Base-by-base conservation (phyloP, 2,888 invertebrate species). In the Dendrolimus pini region DNA sequence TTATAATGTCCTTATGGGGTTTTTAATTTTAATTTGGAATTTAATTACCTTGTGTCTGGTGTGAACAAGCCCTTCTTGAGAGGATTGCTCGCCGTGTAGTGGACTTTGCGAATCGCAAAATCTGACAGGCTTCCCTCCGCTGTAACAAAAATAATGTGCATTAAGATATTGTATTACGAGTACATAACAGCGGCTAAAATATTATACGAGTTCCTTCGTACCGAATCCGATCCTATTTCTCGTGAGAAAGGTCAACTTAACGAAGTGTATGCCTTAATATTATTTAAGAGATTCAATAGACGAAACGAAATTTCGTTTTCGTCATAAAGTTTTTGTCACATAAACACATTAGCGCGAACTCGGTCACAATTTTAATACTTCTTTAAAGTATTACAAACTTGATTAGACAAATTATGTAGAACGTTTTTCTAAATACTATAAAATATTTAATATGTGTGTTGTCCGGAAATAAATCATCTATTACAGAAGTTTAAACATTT, bases 101-200 rank as follows among this genome's bases (percentile, higher is more conserved):
- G 96, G 70, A 93, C 92, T 89, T 94, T 96, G 80, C 94, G 93
- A 72, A 93, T 82, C 69, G 96, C 96, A 92, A 97, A 97, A 81
- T 95, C 94, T 77, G 95, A 95, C 89, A 98, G 95, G 92, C 97
- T 96, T 79, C 97, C 96, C 92, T 97, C 97, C 85, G 97, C 97
- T 97, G 93, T 57, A 94, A 95, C 79, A 85, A 85, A 80, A 69
- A 67, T 69, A 70, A 60, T 60, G 53, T 56, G 60, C 47, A 58
- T 69, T 64, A 65, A 64, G 53, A 60, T 56, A 10, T 64, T 14
- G 18, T 10, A 18, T 54, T 54, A 30, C 30, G 30, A 30, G 30
- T 30, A 30, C 30, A n/a, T 14, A n/a, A 54, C 13, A n/a, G 18
- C 13, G 13, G 13, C 7, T 53, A 54, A 54, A 54, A 54, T 18